A percentile compares a stretch with the other conserved stretches of the same genome.
Conservation (phyloP, 2,888 invertebrate species). For the Latheticus oryzae region DNA sequence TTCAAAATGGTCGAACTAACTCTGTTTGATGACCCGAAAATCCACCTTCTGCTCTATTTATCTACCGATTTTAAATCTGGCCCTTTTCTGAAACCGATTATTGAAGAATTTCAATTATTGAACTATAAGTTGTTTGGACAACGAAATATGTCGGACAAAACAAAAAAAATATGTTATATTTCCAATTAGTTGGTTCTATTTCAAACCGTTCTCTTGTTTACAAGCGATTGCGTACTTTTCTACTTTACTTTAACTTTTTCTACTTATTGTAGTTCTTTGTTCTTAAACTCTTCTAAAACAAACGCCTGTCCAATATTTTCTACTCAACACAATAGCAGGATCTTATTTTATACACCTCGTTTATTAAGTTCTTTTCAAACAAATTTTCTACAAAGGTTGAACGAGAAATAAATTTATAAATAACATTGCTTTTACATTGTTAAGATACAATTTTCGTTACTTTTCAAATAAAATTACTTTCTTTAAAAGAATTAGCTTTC, state of each 20-base stretch:
- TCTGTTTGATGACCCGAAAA: slow-evolving; percentile 7
- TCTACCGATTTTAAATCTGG: slow-evolving; percentile 15
- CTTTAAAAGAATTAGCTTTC: slow-evolving; percentile 20
- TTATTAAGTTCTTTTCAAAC: slow-evolving; percentile 21
- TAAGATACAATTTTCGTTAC: slow-evolving; percentile 17
- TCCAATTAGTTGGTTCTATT: slow-evolving; percentile 20
- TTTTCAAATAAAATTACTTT: slow-evolving; percentile 14
- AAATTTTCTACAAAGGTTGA: slow-evolving; percentile 15
- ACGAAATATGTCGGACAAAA: too few relatives aligned
- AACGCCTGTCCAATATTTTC: slow-evolving; percentile 32
- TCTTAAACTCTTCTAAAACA: slow-evolving; percentile 31
- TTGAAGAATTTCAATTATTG: slow-evolving; percentile 4
- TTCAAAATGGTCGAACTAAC: slow-evolving; percentile 1
- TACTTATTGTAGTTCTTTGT: slow-evolving; percentile 33
- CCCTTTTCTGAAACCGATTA: background rate
- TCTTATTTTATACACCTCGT: slow-evolving; percentile 21
- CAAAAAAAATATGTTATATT: slow-evolving; percentile 3
- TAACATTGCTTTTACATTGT: slow-evolving; percentile 8
- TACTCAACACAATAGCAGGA: slow-evolving; percentile 22
- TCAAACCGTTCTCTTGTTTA: slow-evolving; percentile 21
- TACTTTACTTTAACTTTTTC: slow-evolving; percentile 28
- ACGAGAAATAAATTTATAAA: slow-evolving; percentile 20
- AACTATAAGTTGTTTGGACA: background rate
- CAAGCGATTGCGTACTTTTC: slow-evolving; percentile 32
- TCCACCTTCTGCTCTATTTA: slow-evolving; percentile 15